Evolutionary conservation across 2,888 invertebrate species (phyloP), one percentile per base, ranked within the genome.

Genomic region (Drosophila parthenogenetica): DNA sequence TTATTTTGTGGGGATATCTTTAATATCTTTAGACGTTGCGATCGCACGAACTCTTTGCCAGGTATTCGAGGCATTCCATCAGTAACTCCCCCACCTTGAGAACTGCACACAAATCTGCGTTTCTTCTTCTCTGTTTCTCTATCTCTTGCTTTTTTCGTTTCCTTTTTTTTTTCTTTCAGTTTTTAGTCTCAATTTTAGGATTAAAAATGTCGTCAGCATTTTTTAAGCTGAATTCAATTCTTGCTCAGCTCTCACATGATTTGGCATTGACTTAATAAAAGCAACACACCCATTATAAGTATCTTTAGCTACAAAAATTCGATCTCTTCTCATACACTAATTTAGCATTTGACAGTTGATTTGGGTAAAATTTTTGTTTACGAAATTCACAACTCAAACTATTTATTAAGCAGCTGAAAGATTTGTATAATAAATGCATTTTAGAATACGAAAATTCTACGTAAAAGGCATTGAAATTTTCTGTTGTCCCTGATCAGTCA

Each of bases 151-250:
- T 43, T 32, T 0, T 40, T 54, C 37, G 14, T 17, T 48, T 43
- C 49, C 58, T 54, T 58, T 61, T 54, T 37, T 40, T 59, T 54
- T 65, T 49, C 5, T 29, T 17, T 4, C 29, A 1, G 19, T 19
- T 50, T 51, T 88, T 87, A 88, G 88, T 87, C 82, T 80, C 76
- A 82, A 80, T 88, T 86, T 86, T 84, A 86, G 87, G 84, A 82
- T 86, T 88, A 86, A 86, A 88, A 82, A 88, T 87, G 86, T 86
- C 86, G 86, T 86, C 86, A 86, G 88, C 86, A 55, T 81, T 85
- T 85, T 82, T 85, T 85, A 81, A 75, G 77, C 79, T 65, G 87
- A 84, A 86, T 76, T 80, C 72, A 42, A 61, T 60, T 77, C 61
- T 54, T 45, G 43, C 42, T 43, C 37, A 25, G 14, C 54, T 16